Evolutionary conservation across 2,797 vertebrate species (phyloP).

Genomic region (Sciaenops ocellatus): DNA sequence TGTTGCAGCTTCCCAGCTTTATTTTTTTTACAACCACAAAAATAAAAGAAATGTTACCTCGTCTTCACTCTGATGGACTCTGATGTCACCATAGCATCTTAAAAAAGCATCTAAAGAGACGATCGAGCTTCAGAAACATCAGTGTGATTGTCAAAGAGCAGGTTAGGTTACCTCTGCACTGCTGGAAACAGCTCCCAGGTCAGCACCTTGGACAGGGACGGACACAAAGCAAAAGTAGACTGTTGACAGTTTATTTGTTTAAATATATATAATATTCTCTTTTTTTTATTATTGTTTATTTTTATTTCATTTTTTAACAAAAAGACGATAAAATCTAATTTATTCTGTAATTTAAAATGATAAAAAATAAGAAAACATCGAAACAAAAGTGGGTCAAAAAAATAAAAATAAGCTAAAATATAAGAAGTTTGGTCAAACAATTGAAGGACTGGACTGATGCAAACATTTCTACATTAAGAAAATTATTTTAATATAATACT

Average conservation of each 20-base stretch:
- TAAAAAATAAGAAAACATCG: not conserved
- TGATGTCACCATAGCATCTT: not conserved
- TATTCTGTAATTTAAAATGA: not conserved
- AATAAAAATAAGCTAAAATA: not conserved
- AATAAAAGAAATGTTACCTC: constrained; percentile 14
- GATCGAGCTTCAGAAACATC: constrained; percentile 30
- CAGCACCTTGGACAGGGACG: constrained; percentile 68
- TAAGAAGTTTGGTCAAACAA: not conserved
- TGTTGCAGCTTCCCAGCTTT: not conserved
- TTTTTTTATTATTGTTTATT: not conserved
- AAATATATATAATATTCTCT: rapidly evolving
- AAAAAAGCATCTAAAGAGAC: constrained; percentile 21
- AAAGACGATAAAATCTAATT: not conserved
- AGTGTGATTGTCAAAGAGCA: constrained; percentile 21
- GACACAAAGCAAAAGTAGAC: not conserved
- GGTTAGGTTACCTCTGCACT: not conserved
- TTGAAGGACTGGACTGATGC: not conserved
- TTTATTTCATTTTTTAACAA: too few species aligned
- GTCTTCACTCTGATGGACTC: constrained; percentile 32
- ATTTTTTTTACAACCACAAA: not conserved
- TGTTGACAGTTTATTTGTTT: not conserved
- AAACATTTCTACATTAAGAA: not conserved
- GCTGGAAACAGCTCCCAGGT: constrained; percentile 26
- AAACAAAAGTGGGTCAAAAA: not conserved
- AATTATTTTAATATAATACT: too few species aligned